Evolutionary conservation across 37 sponge, comb jelly and placozoan species (phyloP).

Genomic region (Diacarnus erythraeanus): DNA sequence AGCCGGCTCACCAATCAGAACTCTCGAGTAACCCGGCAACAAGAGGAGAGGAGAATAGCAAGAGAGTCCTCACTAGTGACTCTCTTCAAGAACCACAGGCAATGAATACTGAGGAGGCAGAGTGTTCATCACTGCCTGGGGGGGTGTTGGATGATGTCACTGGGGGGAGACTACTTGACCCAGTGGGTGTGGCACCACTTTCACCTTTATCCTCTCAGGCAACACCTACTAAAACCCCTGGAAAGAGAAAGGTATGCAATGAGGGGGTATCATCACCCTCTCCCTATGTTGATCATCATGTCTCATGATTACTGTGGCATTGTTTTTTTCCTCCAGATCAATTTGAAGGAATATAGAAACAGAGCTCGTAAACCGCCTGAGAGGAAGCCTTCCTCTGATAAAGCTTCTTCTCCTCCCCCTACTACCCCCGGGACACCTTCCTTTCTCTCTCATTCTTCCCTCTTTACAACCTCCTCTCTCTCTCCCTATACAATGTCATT

Average conservation of each 20-base stretch:
- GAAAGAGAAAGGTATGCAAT: slow-evolving; percentile 32
- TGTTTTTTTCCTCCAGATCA: slow-evolving; percentile 16
- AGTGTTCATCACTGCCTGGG: no score
- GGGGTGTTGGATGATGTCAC: not conserved
- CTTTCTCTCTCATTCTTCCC: slow-evolving; percentile 5
- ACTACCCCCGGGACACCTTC: not conserved
- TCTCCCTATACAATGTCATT: not conserved
- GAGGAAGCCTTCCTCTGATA: slow-evolving; percentile 5
- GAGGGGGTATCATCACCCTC: slow-evolving; percentile 2
- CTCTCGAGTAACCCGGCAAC: not conserved
- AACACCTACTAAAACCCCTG: slow-evolving; percentile 22
- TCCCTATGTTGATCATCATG: not conserved
- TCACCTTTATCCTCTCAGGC: slow-evolving; percentile 1
- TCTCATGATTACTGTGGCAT: not conserved
- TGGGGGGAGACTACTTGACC: no score
- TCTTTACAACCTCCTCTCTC: not conserved
- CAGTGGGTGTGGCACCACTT: not conserved
- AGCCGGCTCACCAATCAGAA: not conserved
- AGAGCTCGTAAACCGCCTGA: slow-evolving; percentile 40
- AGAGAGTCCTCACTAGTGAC: no score
- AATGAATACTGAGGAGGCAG: no score
- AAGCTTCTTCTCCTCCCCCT: slow-evolving; percentile 7
- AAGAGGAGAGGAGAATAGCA: no score
- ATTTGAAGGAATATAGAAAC: slow-evolving; percentile 60
- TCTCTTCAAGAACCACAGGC: no score